Percentiles rank a stretch among this genome's conserved stretches.
phyloP scores from a whole-genome alignment of 1,140 invertebrate species.

The Trialeurodes vaporariorum region DNA sequence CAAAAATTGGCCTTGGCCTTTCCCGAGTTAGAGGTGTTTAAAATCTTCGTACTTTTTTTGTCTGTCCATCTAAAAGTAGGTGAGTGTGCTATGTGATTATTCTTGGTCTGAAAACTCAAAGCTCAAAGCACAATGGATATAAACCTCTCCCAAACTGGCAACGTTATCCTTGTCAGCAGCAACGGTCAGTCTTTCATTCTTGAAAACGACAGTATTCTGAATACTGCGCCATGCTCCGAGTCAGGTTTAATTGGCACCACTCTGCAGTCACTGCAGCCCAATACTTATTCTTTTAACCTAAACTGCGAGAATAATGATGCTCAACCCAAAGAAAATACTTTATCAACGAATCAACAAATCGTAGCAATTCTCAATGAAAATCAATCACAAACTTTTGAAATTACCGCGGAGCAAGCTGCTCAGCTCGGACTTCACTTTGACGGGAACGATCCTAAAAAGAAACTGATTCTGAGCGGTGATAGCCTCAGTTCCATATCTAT shows the following conservation, averaged over 20 bases:
- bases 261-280: neutral
- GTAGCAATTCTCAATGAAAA: neutral
- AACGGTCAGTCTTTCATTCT: neutral
- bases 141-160: too few species aligned
- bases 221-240: neutral
- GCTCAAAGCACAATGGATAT: neutral
- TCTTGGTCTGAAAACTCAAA: too few species aligned
- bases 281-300: neutral
- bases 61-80: too few species aligned
- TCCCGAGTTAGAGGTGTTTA: too few species aligned
- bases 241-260: neutral
- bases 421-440: neutral
- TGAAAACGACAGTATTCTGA: neutral
- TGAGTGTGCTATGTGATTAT: too few species aligned
- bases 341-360: neutral
- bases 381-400: neutral
- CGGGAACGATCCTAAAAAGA: neutral
- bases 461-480: neutral
- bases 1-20: too few species aligned
- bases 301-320: neutral
- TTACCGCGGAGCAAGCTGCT: neutral
- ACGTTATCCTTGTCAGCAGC: neutral
- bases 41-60: too few species aligned
- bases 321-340: neutral
- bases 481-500: neutral